phyloP scores from a whole-genome alignment of 2,797 vertebrate species.

The Falco peregrinus region DNA sequence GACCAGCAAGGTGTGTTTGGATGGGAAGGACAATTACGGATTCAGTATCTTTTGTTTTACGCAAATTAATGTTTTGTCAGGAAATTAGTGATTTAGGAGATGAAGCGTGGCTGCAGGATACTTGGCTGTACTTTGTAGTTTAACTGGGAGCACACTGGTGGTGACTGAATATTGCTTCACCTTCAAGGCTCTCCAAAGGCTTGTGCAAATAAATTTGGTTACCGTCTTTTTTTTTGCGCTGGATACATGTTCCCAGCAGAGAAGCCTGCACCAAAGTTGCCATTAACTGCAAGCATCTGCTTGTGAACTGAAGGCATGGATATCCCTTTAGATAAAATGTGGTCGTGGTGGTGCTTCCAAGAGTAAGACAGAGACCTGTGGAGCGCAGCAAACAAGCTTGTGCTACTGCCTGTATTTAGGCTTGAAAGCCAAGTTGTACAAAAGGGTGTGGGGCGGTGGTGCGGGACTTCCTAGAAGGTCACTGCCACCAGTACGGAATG shows the following conservation, averaged over 20 bases:
- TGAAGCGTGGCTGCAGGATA: background rate
- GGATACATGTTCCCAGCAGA: background rate
- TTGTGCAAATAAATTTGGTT: background rate
- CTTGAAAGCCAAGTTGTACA: background rate
- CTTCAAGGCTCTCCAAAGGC: background rate
- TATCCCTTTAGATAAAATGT: background rate
- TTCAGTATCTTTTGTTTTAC: background rate
- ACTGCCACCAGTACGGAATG: background rate
- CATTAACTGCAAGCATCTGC: background rate
- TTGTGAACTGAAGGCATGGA: background rate
- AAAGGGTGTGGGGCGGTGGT: fast-evolving
- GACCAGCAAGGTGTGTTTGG: background rate
- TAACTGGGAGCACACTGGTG: background rate
- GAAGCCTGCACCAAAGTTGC: background rate
- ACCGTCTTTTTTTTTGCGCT: background rate
- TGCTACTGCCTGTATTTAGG: background rate
- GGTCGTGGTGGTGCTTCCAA: background rate
- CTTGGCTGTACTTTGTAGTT: background rate
- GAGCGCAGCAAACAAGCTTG: background rate
- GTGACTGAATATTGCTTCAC: background rate
- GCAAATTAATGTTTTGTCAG: background rate
- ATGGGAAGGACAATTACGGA: background rate
- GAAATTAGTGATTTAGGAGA: background rate
- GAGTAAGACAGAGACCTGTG: background rate
- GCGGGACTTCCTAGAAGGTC: background rate